Evolutionary conservation across 2,113 vertebrate species (phyloP), one percentile per base, ranked within the genome.

Genomic region (Carlito syrichta): DNA sequence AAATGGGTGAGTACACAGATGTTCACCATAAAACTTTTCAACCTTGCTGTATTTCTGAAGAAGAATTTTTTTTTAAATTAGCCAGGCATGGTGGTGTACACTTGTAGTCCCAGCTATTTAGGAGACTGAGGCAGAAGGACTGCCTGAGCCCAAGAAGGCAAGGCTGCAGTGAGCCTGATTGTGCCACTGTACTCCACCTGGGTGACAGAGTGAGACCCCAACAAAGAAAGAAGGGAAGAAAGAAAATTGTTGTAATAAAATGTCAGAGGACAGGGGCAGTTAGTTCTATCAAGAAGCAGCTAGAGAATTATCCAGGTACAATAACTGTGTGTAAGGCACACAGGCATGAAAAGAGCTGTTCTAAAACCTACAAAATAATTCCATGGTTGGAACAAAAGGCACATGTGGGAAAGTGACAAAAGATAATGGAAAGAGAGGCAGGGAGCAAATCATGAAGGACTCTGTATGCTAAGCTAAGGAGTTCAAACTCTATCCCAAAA

Each of bases 401-500:
- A 38, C 25, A 68, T 38, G 62, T 48, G 35, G 6, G 52, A 91
- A 86, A 89, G 48, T 84, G n/a, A 84, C 62, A 84, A 63, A 86
- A 71, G 60, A 90, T 16, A 69, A 45, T 40, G 38, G 23, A 82
- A 48, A 71, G 10, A 76, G 20, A 82, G 38, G 23, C 43, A 85
- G 8, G 17, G 27, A 20, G 5, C 23, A 90, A 81, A 86, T 50
- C 52, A 68, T 23, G 5, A 85, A 81, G 23, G 58, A 19, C 32
- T 76, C 2, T 78, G 54, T 20, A 58, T n/a, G 23, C 48, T 90
- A n/a, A 82, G 40, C 79, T 73, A 52, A n/a, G 13, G n/a, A 84
- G 50, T 69, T 97, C 74, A 62, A 74, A 92, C 38, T 93, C 66
- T 13, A 95, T 52, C 62, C 43, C 45, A 8, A 50, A 85, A 84